Evolutionary conservation across 2,113 vertebrate species (phyloP).

Genomic region (Cisticola juncidis): DNA sequence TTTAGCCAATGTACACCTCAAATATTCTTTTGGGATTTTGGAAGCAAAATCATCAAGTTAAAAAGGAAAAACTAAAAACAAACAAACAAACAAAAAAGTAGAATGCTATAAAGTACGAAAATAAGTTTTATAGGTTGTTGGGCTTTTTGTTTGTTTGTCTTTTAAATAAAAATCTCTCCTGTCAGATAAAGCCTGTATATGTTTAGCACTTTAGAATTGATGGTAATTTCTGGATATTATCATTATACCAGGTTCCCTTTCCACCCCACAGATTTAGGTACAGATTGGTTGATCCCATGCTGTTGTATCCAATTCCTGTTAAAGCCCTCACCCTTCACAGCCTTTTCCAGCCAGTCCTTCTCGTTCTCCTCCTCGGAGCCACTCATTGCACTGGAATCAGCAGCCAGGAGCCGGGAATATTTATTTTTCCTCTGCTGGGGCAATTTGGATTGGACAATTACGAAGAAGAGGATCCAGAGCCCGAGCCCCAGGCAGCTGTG

Average conservation of each 20-base stretch:
- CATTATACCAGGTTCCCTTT: background rate
- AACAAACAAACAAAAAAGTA: too few relatives aligned
- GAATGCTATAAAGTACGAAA: background rate
- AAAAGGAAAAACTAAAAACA: background rate
- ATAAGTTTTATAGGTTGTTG: background rate
- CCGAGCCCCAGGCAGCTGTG: too few relatives aligned
- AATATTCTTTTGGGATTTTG: background rate
- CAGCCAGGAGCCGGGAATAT: conserved; percentile 84
- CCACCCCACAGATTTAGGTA: background rate
- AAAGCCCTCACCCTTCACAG: conserved; percentile 77
- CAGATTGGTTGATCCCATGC: background rate
- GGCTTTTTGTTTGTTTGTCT: background rate
- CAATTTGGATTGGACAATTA: conserved; percentile 75
- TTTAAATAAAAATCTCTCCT: background rate
- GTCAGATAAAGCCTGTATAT: background rate
- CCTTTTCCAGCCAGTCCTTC: conserved; percentile 87
- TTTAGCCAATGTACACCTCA: background rate
- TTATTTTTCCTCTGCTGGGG: conserved; percentile 83
- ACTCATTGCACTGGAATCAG: conserved; percentile 80
- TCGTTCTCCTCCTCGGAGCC: conserved; percentile 85
- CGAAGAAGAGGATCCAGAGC: conserved; percentile 56
- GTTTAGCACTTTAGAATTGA: background rate
- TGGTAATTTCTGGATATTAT: background rate
- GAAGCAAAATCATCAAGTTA: background rate
- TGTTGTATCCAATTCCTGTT: conserved; percentile 5